Base-by-base conservation (phyloP, 37 sponge, comb jelly and placozoan species). In the Petrosia ficiformis region DNA sequence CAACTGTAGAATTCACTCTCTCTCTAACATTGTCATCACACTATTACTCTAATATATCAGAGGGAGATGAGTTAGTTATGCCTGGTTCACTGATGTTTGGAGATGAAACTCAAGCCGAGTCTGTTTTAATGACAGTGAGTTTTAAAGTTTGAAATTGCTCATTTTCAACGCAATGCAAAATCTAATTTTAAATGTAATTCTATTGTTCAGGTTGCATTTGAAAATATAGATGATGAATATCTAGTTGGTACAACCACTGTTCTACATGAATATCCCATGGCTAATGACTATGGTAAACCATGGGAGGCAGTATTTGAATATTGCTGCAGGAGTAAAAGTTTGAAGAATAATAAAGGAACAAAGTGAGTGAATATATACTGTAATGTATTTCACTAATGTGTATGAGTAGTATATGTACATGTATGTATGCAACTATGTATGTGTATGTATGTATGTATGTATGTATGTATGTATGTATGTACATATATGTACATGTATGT, bases 251-350 rank as follows among this genome's bases (percentile, higher is more conserved):
- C 52, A 24, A 64, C 28, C 11, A 42, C 76, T 26, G 26, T 88
- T 2, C 58, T 77, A 6, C 89, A 91, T 39, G 43, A 30, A 19
- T 95, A 91, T 72, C 66, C 73, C 29, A 64, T 59, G 3, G 71
- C 82, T 4, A 48, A 79, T 43, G 33, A 73, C 73, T 57, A 82
- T 72, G 86, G 80, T 14, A 40, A 73, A 33, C 89, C 96, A 1
- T 92, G 86, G 92, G 56, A 30, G 68, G 82, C 89, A 2, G 58
- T 57, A 42, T 88, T 82, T 44, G 73, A 84, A 41, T 91, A 95
- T 70, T 95, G 96, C 75, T 95, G 96, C 64, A 81, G 92, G 42
- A 57, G 60, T 36, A 44, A 68, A 48, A 19, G 38, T 26, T 83
- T 91, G 1, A 33, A 28, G 19, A 88, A 87, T 71, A 95, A 95